A percentile compares a stretch with the other conserved stretches of the same genome.
Conservation (phyloP, 2,888 invertebrate species). For the Hyalella azteca region DNA sequence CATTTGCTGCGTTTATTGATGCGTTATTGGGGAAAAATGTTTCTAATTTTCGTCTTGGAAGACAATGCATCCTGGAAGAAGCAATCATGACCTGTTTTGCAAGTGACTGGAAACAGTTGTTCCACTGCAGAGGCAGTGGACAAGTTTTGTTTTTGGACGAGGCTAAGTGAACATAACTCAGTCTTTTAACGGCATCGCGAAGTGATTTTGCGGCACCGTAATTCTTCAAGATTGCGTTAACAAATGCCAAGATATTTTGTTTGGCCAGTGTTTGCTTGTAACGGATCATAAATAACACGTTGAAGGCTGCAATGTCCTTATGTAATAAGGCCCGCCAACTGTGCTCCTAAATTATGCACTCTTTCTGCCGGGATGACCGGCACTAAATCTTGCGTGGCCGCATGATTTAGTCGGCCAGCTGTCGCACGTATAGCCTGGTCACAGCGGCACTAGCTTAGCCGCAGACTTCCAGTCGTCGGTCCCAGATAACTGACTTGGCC, state of each 20-base stretch:
- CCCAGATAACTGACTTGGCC: too few species aligned
- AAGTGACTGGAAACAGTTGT: too few species aligned
- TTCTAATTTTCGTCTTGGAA: too few species aligned
- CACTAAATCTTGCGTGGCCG: slow-evolving; percentile 10
- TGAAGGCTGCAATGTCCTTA: slow-evolving; percentile 30
- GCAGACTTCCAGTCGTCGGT: too few species aligned
- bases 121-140: too few species aligned
- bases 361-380: slow-evolving; percentile 29
- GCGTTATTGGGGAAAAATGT: too few species aligned
- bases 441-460: neutral
- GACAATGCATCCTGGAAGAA: too few species aligned
- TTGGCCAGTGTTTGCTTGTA: slow-evolving; percentile 25
- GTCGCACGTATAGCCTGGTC: neutral
- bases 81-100: too few species aligned
- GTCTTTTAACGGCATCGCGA: too few species aligned
- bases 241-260: neutral
- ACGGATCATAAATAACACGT: slow-evolving; percentile 18
- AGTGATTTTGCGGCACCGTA: neutral
- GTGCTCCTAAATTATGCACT: slow-evolving; percentile 37
- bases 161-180: too few species aligned
- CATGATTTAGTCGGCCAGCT: slow-evolving; percentile 31
- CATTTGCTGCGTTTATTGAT: too few species aligned
- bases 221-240: neutral
- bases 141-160: too few species aligned
- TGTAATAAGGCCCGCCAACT: slow-evolving; percentile 30